Conservation (phyloP, 2,797 vertebrate species). For the Sebastes jordani region DNA sequence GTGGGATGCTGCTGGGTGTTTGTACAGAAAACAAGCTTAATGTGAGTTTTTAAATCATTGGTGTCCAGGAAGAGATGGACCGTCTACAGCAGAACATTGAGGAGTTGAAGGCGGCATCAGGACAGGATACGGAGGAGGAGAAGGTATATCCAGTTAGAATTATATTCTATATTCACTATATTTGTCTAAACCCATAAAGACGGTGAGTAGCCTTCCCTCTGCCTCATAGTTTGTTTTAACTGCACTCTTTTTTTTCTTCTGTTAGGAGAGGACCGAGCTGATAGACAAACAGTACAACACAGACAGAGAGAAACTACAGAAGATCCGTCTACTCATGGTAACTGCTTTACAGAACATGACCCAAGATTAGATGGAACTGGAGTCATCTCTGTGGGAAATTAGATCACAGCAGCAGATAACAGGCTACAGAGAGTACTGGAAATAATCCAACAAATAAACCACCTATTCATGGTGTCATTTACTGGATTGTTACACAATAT, state of each 20-base stretch:
- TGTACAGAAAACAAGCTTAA: background rate
- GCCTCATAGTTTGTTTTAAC: background rate
- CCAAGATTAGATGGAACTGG: slow-evolving; percentile 3
- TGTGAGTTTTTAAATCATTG: background rate
- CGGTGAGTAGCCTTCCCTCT: background rate
- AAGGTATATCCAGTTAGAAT: slow-evolving; percentile 75
- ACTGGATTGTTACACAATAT: background rate
- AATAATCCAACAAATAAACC: background rate
- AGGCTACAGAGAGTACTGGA: background rate
- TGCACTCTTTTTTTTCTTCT: background rate
- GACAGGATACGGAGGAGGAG: slow-evolving; percentile 83
- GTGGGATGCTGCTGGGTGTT: background rate
- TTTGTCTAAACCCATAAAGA: too few relatives aligned
- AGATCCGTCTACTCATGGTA: slow-evolving; percentile 95
- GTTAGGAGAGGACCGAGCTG: slow-evolving; percentile 87
- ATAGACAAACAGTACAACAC: slow-evolving; percentile 90
- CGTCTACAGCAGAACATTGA: slow-evolving; percentile 92
- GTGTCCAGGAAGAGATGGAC: slow-evolving; percentile 91
- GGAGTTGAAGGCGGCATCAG: slow-evolving; percentile 84
- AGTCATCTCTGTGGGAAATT: background rate
- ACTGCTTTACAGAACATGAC: slow-evolving; percentile 24
- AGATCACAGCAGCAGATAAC: slow-evolving; percentile 12
- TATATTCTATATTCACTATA: background rate
- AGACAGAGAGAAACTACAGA: slow-evolving; percentile 94
- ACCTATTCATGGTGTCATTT: background rate